phyloP scores from a whole-genome alignment of 92 coral and sea anemone species.

The Desmophyllum pertusum region DNA sequence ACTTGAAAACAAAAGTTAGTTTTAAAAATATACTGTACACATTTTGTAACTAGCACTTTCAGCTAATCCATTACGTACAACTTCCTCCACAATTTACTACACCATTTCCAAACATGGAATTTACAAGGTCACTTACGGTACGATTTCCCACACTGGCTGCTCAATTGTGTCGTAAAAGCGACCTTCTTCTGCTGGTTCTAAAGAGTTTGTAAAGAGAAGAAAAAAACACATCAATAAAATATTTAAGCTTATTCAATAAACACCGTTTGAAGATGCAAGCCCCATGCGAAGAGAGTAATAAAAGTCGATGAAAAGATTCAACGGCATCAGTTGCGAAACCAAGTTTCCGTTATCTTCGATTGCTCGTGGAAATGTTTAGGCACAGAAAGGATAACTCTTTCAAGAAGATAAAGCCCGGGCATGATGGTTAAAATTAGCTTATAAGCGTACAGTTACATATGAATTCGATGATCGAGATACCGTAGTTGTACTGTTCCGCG shows the following conservation, averaged over 20 bases:
- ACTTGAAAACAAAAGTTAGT: conserved; percentile 5
- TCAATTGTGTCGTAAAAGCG: conserved; percentile 73
- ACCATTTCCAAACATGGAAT: neutral
- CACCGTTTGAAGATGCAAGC: neutral
- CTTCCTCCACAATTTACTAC: neutral
- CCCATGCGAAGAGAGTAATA: neutral
- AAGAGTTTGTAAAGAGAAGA: neutral
- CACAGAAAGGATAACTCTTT: neutral
- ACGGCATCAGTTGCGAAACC: neutral
- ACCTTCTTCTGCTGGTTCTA: conserved; percentile 59
- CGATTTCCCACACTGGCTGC: conserved; percentile 85
- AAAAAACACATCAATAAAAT: neutral
- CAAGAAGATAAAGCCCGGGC: neutral
- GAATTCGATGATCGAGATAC: no score
- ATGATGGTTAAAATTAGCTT: neutral
- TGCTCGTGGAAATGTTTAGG: neutral
- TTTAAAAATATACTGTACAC: neutral
- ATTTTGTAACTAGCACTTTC: neutral
- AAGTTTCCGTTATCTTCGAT: neutral
- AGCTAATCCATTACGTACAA: neutral
- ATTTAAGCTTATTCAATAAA: neutral
- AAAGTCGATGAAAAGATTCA: neutral
- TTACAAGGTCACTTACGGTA: conserved; percentile 67
- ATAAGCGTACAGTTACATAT: neutral
- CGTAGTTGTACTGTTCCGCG: neutral